Conservation (phyloP, 2,113 vertebrate genomes). For the Oxygymnocypris stewartii region DNA sequence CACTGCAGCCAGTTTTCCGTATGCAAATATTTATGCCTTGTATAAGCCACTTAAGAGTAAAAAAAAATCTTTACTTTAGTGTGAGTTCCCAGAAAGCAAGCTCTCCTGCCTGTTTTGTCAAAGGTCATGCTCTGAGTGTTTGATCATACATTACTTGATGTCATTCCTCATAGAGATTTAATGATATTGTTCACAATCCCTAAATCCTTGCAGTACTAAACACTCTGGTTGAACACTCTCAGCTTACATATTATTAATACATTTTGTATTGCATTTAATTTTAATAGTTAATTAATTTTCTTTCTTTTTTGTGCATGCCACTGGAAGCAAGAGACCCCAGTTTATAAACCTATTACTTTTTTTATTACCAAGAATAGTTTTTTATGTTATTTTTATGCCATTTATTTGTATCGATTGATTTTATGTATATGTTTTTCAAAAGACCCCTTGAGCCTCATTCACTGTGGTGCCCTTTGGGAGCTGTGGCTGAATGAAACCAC, state of each 20-base stretch:
- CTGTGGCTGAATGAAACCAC: no score
- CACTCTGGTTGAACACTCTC: not conserved
- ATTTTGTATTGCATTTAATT: no score
- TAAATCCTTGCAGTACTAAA: not conserved
- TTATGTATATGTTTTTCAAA: not conserved
- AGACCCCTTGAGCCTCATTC: not conserved
- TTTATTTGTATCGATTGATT: not conserved
- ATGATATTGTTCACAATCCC: not conserved
- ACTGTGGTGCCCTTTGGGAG: no score
- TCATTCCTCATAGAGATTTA: conserved; percentile 12
- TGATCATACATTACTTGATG: not conserved
- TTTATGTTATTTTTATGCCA: not conserved
- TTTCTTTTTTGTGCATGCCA: not conserved
- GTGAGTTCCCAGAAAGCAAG: conserved; percentile 44
- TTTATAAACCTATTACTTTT: not conserved
- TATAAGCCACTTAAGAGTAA: not conserved
- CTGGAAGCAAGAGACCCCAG: not conserved
- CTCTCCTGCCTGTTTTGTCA: conserved; percentile 28
- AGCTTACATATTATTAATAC: not conserved
- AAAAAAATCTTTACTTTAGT: conserved; percentile 31
- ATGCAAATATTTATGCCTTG: not conserved
- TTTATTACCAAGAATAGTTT: not conserved
- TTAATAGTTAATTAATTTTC: no score
- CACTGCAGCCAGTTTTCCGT: not conserved
- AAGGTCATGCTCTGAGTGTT: conserved; percentile 24